Evolutionary conservation across 2,797 vertebrate genomes (phyloP).

Genomic region (Ispidina lecontei): DNA sequence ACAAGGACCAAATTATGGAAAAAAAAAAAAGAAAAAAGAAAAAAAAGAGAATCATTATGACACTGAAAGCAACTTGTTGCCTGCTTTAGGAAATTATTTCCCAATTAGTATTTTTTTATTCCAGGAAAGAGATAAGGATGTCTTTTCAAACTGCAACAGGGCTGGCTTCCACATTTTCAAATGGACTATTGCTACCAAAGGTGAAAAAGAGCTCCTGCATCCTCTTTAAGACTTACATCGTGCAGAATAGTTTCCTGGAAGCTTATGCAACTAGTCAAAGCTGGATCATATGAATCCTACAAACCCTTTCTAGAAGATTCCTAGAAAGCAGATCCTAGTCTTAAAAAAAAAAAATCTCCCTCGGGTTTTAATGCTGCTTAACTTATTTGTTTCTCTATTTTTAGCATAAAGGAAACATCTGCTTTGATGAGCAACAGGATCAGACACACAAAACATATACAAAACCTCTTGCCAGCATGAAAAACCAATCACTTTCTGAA

Average conservation of each 20-base stretch:
- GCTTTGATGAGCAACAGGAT: conserved; percentile 31
- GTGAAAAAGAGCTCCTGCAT: background rate
- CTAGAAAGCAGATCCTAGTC: conserved; percentile 52
- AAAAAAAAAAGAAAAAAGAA: too few species aligned
- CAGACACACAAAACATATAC: background rate
- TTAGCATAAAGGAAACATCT: conserved; percentile 44
- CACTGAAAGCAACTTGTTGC: background rate
- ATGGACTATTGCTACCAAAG: background rate
- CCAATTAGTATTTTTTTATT: background rate
- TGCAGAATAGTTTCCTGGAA: background rate
- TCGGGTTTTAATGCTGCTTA: conserved; percentile 52
- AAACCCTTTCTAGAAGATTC: conserved; percentile 40
- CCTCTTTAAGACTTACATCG: background rate
- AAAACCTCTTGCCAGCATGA: background rate
- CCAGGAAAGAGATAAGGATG: background rate
- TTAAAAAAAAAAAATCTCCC: conserved; percentile 16
- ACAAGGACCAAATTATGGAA: background rate
- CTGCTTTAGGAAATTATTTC: background rate
- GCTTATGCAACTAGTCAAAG: conserved; percentile 50
- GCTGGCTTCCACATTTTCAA: background rate
- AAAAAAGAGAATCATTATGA: background rate
- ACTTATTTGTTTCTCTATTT: conserved; percentile 60
- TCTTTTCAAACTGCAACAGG: background rate
- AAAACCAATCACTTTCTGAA: background rate
- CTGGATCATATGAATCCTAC: conserved; percentile 18